Evolutionary conservation across 2,113 vertebrate genomes (phyloP), one percentile per base, ranked within the genome.

Genomic region (Urocitellus parryii): DNA sequence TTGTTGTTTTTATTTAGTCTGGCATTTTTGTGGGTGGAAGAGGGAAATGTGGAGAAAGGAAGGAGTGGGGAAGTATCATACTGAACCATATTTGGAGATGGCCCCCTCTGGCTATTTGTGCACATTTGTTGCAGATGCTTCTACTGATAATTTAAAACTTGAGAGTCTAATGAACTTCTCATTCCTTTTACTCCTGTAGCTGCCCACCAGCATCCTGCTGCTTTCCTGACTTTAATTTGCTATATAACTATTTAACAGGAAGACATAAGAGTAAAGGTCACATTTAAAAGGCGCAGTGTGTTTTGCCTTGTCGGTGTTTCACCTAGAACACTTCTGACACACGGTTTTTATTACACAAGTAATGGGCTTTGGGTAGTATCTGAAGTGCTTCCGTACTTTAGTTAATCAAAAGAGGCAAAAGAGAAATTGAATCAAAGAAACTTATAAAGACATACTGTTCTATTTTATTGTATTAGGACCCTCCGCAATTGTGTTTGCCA

Each of bases 301-400:
- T 51, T 97, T 92, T 97, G 78, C 83, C n/a, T 94, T 97, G 65
- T 77, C 29, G 45, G 84, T 92, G 82, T 91, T 97, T 96, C 42
- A 24, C 88, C 61, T 4, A 58, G 74, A 83, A 97, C 22, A 56
- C 90, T 63, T 42, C 85, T 70, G 65, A 93, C 93, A 96, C 88
- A 48, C 18, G 67, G 91, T 98, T 96, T 97, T 91, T 93, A 97
- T 97, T 96, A 96, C 48, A 65, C 94, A 97, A 94, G 42, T 79
- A 97, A 97, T 2, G 32, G 90, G 87, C 67, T 98, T 96, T 82
- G 53, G 72, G 65, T 4, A 39, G 9, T 91, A 67, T 80, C 65
- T n/a, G 74, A 95, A 89, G 70, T 48, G 39, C 91, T 97, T 95
- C 90, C 97, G 34, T 79, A 58, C 37, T 78, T 90, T 61, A 96